A percentile compares a stretch with the other conserved stretches of the same genome.
These are phyloP conservation scores for Microcaecilia unicolor DNA, from an alignment of 2,797 vertebrate genomes.

Conservation along the genomic window DNA sequence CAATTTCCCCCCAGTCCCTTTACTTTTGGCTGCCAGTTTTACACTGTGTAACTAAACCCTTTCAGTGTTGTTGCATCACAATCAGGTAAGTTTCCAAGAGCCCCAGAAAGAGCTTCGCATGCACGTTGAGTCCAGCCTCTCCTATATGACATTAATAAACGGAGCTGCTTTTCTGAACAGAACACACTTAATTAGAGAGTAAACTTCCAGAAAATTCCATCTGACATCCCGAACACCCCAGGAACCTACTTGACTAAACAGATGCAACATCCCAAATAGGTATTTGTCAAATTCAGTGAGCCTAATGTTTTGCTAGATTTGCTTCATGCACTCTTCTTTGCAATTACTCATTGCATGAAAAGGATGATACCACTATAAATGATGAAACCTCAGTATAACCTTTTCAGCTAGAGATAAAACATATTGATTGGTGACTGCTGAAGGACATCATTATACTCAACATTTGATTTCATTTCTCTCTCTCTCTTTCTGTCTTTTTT, in stretches of 20 bases:
- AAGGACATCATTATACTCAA: slow-evolving; percentile 41
- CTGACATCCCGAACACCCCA: slow-evolving; percentile 21
- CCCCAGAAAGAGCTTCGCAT: no score
- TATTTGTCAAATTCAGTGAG: slow-evolving; percentile 23
- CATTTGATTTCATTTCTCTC: slow-evolving; percentile 44
- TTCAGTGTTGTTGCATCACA: background rate
- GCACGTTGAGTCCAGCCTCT: no score
- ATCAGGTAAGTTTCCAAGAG: no score
- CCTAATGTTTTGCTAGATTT: slow-evolving; percentile 20
- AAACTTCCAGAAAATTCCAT: slow-evolving; percentile 20
- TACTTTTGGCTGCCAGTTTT: background rate
- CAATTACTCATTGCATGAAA: slow-evolving; percentile 35
- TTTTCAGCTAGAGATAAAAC: slow-evolving; percentile 51
- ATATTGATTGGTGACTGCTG: slow-evolving; percentile 62
- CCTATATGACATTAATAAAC: no score
- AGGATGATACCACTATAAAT: slow-evolving; percentile 25
- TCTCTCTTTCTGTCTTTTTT: slow-evolving; percentile 12
- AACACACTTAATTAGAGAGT: slow-evolving; percentile 20
- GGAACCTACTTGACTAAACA: slow-evolving; percentile 28
- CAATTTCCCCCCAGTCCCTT: background rate
- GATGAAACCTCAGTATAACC: slow-evolving; percentile 45
- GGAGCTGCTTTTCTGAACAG: no score
- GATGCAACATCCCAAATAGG: slow-evolving; percentile 15
- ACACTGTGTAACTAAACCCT: background rate
- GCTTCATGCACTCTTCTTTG: slow-evolving; percentile 9